Percentiles rank a stretch among this genome's conserved stretches.
These are phyloP conservation scores for Anastrepha obliqua DNA, from an alignment of 1,140 invertebrate species.

Conservation along the genomic window DNA sequence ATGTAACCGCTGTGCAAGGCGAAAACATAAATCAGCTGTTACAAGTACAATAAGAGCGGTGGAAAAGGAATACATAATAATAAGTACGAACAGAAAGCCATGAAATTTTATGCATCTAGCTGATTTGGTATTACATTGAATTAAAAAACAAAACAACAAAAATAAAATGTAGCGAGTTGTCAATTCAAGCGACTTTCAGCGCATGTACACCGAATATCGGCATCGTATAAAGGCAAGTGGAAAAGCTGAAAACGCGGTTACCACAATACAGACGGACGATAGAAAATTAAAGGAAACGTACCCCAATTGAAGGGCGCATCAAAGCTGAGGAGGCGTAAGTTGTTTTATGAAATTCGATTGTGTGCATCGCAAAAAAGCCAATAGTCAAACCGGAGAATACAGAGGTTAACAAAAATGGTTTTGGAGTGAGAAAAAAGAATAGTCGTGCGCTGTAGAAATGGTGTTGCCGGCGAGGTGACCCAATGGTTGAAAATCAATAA, in stretches of 20 bases:
- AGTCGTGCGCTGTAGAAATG: background rate
- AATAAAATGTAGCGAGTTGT: background rate
- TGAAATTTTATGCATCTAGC: background rate
- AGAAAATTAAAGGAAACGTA: background rate
- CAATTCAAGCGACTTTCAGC: background rate
- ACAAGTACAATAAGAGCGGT: background rate
- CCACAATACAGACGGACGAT: background rate
- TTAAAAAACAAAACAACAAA: background rate
- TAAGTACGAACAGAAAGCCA: background rate
- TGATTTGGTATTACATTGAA: background rate
- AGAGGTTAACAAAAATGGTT: background rate
- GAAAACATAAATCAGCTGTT: conserved; percentile 34
- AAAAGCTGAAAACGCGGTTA: background rate
- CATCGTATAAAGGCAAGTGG: background rate
- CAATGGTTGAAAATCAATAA: conserved; percentile 31
- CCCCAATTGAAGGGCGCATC: background rate
- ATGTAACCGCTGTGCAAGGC: too few species aligned
- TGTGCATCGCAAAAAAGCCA: background rate
- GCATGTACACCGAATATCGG: background rate
- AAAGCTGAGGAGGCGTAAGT: background rate
- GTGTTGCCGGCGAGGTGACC: background rate
- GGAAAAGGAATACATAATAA: background rate
- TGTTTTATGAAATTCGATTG: background rate
- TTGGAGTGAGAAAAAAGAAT: too few species aligned
- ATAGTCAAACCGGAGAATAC: background rate